Percentiles rank a stretch among this genome's conserved stretches.
Evolutionary conservation across 64 coral and sea anemone species (phyloP).

Genomic region (Stylophora pistillata): DNA sequence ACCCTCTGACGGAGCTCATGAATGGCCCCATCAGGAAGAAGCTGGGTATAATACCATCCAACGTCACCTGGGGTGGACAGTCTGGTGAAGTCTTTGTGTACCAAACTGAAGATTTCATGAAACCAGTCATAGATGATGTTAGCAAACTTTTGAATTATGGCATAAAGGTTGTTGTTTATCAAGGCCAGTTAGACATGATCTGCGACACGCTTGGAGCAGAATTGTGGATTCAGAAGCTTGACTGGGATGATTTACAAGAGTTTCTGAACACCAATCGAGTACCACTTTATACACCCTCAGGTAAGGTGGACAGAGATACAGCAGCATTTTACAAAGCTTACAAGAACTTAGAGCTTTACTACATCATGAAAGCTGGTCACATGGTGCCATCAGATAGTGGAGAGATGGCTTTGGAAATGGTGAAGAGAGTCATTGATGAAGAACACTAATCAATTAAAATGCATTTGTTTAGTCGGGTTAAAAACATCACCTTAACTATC

Average conservation of each 20-base stretch:
- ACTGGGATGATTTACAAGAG: constrained; percentile 66
- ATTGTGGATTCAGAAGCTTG: constrained; percentile 76
- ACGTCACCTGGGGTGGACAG: constrained; percentile 87
- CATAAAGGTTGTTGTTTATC: constrained; percentile 84
- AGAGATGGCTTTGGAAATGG: constrained; percentile 98
- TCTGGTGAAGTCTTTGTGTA: constrained; percentile 72
- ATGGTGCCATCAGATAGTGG: constrained; percentile 95
- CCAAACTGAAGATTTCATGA: constrained; percentile 90
- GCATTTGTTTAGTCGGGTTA: background rate
- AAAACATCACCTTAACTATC: background rate
- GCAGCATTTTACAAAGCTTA: constrained; percentile 89
- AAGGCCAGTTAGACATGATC: constrained; percentile 96
- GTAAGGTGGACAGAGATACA: constrained; percentile 69
- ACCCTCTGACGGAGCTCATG: constrained; percentile 79
- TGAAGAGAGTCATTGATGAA: constrained; percentile 43
- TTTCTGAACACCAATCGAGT: constrained; percentile 51
- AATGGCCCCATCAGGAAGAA: constrained; percentile 96
- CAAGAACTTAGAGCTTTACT: constrained; percentile 80
- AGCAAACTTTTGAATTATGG: constrained; percentile 71
- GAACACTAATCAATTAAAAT: background rate
- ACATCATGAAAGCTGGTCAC: constrained; percentile 92
- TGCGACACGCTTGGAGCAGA: constrained; percentile 85
- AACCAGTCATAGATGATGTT: constrained; percentile 79
- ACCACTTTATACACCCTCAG: constrained; percentile 83
- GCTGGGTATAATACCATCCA: constrained; percentile 82